Evolutionary conservation across 2,113 vertebrate genomes (phyloP).

Genomic region (Catharus minimus): DNA sequence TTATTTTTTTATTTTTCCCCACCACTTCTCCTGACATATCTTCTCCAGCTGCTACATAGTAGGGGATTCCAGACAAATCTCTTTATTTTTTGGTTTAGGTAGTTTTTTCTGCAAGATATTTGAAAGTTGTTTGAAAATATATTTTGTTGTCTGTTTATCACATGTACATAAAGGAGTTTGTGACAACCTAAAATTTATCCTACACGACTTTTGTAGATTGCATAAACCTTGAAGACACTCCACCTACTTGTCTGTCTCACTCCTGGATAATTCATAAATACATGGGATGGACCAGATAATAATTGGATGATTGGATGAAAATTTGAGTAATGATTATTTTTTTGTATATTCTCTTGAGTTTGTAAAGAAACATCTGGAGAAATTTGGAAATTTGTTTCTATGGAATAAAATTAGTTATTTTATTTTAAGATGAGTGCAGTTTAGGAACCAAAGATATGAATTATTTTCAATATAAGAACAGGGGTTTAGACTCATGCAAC

Average conservation of each 20-base stretch:
- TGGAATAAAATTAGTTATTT: not conserved
- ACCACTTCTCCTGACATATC: accelerated
- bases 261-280: not conserved
- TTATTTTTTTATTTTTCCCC: not conserved
- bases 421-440: not conserved
- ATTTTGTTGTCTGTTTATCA: not conserved
- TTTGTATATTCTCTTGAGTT: not conserved
- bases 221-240: not conserved
- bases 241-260: not conserved
- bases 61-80: not conserved
- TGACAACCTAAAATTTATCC: not conserved
- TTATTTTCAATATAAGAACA: not conserved
- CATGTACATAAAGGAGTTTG: not conserved
- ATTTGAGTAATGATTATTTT: not conserved
- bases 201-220: not conserved
- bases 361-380: not conserved
- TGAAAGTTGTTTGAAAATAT: not conserved
- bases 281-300: not conserved
- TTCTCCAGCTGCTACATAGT: not conserved
- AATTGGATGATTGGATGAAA: not conserved
- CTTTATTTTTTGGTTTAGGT: not conserved
- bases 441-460: not conserved
- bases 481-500: not conserved
- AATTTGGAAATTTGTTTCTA: not conserved
- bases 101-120: not conserved